Evolutionary conservation across 1,140 invertebrate species (phyloP).

Genomic region (Limonius californicus): DNA sequence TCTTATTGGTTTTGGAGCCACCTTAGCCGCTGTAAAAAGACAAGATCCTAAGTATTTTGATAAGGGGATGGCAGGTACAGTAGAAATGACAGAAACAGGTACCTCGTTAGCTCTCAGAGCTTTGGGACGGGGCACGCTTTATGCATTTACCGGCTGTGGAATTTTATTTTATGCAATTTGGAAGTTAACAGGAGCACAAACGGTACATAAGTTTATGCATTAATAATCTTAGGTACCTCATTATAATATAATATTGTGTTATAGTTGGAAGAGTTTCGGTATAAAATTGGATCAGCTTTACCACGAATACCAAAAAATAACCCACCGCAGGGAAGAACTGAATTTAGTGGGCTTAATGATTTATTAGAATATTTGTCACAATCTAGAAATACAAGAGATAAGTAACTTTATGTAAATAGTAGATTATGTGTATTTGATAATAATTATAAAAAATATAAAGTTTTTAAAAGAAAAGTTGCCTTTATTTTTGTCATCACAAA

Average conservation of each 20-base stretch:
- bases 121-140: slow-evolving; percentile 81
- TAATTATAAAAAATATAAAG: not conserved
- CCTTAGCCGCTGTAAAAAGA: slow-evolving; percentile 72
- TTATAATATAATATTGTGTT: slow-evolving; percentile 29
- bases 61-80: slow-evolving; percentile 62
- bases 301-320: slow-evolving; percentile 77
- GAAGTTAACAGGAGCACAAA: slow-evolving; percentile 81
- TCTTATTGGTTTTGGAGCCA: slow-evolving; percentile 74
- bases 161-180: slow-evolving; percentile 79
- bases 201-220: no score
- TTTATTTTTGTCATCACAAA: not conserved
- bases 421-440: not conserved
- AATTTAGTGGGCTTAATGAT: slow-evolving; percentile 80
- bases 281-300: slow-evolving; percentile 66
- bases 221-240: not conserved
- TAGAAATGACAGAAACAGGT: slow-evolving; percentile 70
- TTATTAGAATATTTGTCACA: slow-evolving; percentile 71
- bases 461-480: not conserved
- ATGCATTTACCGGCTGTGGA: slow-evolving; percentile 77
- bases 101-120: slow-evolving; percentile 75
- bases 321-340: slow-evolving; percentile 76
- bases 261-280: slow-evolving; percentile 67
- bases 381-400: slow-evolving; percentile 42
- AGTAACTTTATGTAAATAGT: slow-evolving; percentile 18
- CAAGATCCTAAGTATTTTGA: slow-evolving; percentile 75